Evolutionary conservation across 1,140 invertebrate species (phyloP), one percentile per base, ranked within the genome.

Genomic region (Pseudomyrmex cubaensis): DNA sequence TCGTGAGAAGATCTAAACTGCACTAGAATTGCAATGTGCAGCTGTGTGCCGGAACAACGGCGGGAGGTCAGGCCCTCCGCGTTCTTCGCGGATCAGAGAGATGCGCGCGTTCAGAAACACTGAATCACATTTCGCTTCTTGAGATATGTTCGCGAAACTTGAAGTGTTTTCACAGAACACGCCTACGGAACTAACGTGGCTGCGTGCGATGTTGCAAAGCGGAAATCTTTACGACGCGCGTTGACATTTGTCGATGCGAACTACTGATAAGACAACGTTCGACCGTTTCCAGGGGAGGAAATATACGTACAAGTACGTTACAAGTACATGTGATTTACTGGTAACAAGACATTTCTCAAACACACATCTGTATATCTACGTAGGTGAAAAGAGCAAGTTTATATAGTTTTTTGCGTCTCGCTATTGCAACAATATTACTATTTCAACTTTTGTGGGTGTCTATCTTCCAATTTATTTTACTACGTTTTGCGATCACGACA

Each of bases 121-220:
- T 84, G 84, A 86, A 84, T 84, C 69, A 70, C 52, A 85, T 77
- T 67, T 84, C 61, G 46, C 73, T 20, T 57, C 35, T 35, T 35
- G 35, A 35, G 62, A 77, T 22, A 44, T 74, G 35, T 13, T 20
- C 17, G 61, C 44, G 54, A 83, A 44, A 12, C 63, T 69, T 70
- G 66, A 82, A 84, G 82, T 84, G 70, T 70, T 84, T 84, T 64
- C 56, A 62, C 48, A 48, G 35, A 74, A 74, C 57, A 82, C 78
- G 78, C 69, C 69, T 52, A 73, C 56, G 56, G 13, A 54, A 5
- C 50, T 35, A 35, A 35, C 35, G 7, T 35, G 35, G 35, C 35
- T 35, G 5, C 25, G 48, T 17, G 20, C 25, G 44, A 15, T 64
- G 64, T 44, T 61, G 54, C 17, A 22, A 80, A 80, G 61, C 57